phyloP scores from a whole-genome alignment of 2,113 vertebrate species.

The Protobothrops mucrosquamatus region DNA sequence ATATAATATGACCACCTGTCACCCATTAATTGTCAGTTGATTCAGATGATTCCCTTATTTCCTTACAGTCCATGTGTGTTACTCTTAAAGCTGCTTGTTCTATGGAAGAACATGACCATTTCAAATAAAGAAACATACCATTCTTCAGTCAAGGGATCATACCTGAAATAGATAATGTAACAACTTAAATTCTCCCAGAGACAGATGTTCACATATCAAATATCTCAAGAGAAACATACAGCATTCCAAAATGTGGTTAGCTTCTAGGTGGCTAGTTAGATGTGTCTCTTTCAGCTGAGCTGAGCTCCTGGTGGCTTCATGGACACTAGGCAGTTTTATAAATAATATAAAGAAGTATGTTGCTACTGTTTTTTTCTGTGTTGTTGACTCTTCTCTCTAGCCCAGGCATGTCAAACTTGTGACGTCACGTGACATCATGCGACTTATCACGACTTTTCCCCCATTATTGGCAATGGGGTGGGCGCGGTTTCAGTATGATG shows the following conservation, averaged over 20 bases:
- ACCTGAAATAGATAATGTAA: not conserved
- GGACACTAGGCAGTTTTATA: not conserved
- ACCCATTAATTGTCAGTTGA: not conserved
- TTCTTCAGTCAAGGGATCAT: not conserved
- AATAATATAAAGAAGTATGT: not conserved
- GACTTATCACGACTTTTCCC: no score
- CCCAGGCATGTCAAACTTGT: not conserved
- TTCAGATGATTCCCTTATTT: not conserved
- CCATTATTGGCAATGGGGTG: no score
- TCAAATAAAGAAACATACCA: not conserved
- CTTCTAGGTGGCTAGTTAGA: not conserved
- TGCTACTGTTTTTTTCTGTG: not conserved
- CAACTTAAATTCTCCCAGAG: not conserved
- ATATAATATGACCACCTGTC: not conserved
- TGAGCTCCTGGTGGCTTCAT: not conserved
- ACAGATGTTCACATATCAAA: not conserved
- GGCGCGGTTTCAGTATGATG: no score
- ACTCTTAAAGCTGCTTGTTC: not conserved
- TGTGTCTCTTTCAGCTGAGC: not conserved
- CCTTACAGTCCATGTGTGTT: not conserved
- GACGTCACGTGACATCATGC: no score
- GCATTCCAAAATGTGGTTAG: not conserved
- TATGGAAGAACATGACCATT: not conserved
- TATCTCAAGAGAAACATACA: not conserved
- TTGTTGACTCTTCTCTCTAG: not conserved